Evolutionary conservation across 2,797 vertebrate species (phyloP).

Genomic region (Hippopotamyrus pictus): DNA sequence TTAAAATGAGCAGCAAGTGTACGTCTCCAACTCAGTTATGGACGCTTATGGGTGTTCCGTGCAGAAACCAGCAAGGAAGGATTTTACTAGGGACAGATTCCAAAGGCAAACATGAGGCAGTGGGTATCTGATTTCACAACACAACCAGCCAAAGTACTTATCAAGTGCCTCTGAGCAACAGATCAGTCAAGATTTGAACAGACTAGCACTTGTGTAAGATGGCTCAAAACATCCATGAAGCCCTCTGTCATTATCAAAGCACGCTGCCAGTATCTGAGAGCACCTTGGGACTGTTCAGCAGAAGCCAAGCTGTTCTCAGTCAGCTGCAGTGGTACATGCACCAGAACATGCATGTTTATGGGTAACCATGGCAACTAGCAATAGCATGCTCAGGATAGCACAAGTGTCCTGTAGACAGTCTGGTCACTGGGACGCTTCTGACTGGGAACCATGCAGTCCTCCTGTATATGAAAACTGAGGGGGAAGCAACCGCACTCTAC

Average conservation of each 20-base stretch:
- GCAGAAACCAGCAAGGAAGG: background rate
- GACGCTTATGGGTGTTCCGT: background rate
- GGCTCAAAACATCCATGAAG: background rate
- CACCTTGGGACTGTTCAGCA: conserved; percentile 13
- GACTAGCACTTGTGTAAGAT: background rate
- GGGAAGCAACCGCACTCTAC: conserved; percentile 52
- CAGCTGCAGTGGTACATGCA: background rate
- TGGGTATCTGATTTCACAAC: background rate
- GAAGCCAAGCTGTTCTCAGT: background rate
- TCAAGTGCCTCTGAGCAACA: background rate
- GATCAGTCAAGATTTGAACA: conserved; percentile 5
- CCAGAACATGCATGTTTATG: background rate
- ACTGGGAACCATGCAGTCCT: background rate
- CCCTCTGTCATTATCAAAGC: background rate
- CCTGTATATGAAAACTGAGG: background rate
- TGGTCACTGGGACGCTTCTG: background rate
- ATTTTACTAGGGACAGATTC: conserved; percentile 13
- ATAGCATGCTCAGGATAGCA: background rate
- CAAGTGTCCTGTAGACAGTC: background rate
- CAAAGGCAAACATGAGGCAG: background rate
- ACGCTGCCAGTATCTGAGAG: conserved; percentile 6
- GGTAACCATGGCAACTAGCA: background rate
- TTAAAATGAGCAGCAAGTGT: background rate
- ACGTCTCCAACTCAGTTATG: background rate
- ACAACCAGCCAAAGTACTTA: background rate